Percentiles rank a stretch among this genome's conserved stretches.
Conservation (phyloP, 92 coral and sea anemone genomes). For the Phenganax marumi region DNA sequence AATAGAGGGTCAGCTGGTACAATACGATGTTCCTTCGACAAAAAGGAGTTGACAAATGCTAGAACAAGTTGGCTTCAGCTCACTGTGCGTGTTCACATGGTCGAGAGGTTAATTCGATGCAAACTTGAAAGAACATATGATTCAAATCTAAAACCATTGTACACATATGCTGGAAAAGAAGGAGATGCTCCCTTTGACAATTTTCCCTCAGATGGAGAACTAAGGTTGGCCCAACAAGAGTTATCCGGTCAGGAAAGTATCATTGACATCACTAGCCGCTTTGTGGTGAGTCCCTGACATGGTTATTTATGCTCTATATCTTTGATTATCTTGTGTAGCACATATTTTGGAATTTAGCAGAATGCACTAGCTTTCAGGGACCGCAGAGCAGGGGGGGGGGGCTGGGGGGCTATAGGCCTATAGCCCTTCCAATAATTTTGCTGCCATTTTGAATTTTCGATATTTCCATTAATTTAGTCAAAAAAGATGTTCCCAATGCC, state of each 20-base stretch:
- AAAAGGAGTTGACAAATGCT: background rate
- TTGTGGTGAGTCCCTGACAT: constrained; percentile 17
- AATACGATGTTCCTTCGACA: background rate
- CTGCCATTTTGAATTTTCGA: too few relatives aligned
- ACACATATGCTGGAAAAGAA: background rate
- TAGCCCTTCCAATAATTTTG: too few relatives aligned
- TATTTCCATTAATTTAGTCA: too few relatives aligned
- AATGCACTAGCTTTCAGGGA: too few relatives aligned
- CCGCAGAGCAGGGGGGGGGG: too few relatives aligned
- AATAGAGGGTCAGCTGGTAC: background rate
- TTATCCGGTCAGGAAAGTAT: background rate
- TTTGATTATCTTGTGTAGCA: too few relatives aligned
- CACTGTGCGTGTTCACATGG: constrained; percentile 8
- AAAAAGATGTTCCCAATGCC: too few relatives aligned
- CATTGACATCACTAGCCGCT: background rate
- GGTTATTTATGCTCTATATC: too few relatives aligned
- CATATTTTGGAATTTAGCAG: too few relatives aligned
- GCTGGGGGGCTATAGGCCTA: too few relatives aligned
- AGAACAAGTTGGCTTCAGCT: constrained; percentile 1
- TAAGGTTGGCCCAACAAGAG: constrained; percentile 8
- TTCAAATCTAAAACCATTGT: too few relatives aligned
- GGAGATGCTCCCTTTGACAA: background rate
- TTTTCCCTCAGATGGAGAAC: background rate
- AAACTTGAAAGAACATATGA: background rate
- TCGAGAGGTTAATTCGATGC: constrained; percentile 16